phyloP scores from a whole-genome alignment of 1,140 invertebrate species.

The Zaprionus ghesquierei region DNA sequence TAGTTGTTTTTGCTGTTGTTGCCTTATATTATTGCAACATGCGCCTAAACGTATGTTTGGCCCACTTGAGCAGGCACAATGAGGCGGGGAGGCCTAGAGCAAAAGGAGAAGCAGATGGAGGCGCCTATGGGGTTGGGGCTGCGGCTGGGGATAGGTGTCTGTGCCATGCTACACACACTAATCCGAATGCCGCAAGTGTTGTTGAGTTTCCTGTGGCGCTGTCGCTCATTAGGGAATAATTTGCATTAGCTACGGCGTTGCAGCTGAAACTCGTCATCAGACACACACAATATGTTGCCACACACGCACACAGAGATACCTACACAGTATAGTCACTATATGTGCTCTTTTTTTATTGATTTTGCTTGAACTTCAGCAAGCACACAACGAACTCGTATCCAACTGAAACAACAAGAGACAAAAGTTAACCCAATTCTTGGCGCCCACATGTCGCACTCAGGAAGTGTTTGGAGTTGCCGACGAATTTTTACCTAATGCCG shows the following conservation, averaged over 20 bases:
- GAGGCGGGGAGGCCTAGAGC: background rate
- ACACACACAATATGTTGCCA: slow-evolving; percentile 2
- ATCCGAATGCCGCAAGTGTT: slow-evolving; percentile 76
- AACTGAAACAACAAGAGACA: slow-evolving; percentile 20
- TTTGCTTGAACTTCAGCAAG: slow-evolving; percentile 61
- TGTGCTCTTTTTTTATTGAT: slow-evolving; percentile 57
- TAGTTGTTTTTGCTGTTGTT: slow-evolving; percentile 38
- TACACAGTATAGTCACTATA: background rate
- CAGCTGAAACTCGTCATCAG: slow-evolving; percentile 24
- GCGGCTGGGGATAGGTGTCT: slow-evolving; percentile 5
- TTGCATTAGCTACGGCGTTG: slow-evolving; percentile 46
- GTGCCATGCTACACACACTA: slow-evolving; percentile 41
- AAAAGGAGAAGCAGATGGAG: background rate
- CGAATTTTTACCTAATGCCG: background rate
- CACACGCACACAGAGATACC: background rate
- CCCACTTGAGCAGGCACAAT: slow-evolving; percentile 52
- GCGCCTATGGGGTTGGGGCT: background rate
- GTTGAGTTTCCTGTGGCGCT: slow-evolving; percentile 64
- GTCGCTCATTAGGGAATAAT: slow-evolving; percentile 71
- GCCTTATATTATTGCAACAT: slow-evolving; percentile 49
- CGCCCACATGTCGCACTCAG: slow-evolving; percentile 53
- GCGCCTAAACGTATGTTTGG: slow-evolving; percentile 39
- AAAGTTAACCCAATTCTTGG: slow-evolving; percentile 66
- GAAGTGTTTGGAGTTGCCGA: slow-evolving; percentile 51
- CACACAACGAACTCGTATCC: slow-evolving; percentile 23